Evolutionary conservation across 2,888 invertebrate species (phyloP).

Genomic region (Aleiodes alternator): DNA sequence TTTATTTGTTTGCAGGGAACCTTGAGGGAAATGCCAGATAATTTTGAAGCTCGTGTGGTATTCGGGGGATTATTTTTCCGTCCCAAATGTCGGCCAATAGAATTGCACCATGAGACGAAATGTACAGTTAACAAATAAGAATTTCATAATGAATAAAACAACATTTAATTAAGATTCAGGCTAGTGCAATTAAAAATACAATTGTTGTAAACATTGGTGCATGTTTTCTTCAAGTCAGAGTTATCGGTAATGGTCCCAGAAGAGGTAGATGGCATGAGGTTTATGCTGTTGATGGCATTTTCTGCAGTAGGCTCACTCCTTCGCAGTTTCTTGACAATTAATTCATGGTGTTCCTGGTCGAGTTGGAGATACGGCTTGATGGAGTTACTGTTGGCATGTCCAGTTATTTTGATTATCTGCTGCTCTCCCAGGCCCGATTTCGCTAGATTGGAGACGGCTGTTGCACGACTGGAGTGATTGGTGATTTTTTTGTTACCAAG

Average conservation of each 20-base stretch:
- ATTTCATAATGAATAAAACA: not conserved
- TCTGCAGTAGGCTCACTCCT: not conserved
- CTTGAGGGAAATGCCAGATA: too few species aligned
- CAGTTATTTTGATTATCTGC: conserved; percentile 44
- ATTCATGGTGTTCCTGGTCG: conserved; percentile 15
- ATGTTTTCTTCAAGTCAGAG: not conserved
- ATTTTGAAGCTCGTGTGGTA: too few species aligned
- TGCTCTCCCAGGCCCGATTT: conserved; percentile 45
- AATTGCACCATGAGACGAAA: too few species aligned
- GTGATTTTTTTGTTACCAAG: conserved; percentile 41
- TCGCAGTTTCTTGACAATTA: conserved; percentile 17
- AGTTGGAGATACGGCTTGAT: conserved; percentile 8
- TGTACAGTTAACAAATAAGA: not conserved
- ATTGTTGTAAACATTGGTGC: not conserved
- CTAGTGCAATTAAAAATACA: not conserved
- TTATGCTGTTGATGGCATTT: not conserved
- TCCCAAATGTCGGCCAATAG: too few species aligned
- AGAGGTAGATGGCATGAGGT: not conserved
- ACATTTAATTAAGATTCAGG: not conserved
- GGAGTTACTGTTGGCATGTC: not conserved
- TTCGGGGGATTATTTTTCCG: too few species aligned
- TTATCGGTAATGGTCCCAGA: not conserved
- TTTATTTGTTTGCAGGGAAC: too few species aligned
- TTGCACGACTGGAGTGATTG: conserved; percentile 42
- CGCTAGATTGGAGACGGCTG: too few species aligned